Evolutionary conservation across 2,113 vertebrate genomes (phyloP).

Genomic region (Merops nubicus): DNA sequence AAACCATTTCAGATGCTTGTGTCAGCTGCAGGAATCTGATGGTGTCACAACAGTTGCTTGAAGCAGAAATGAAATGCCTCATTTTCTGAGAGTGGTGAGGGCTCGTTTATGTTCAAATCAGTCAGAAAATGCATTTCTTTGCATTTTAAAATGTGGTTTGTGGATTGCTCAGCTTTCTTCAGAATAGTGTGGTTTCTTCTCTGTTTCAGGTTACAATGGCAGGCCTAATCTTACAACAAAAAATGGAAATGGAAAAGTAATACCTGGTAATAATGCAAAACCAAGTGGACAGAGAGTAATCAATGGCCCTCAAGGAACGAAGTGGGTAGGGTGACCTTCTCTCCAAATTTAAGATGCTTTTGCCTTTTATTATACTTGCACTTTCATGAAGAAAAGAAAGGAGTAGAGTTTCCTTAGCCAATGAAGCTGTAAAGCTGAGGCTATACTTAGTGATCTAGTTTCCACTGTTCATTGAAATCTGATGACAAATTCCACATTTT

Average conservation of each 20-base stretch:
- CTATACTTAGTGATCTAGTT: background rate
- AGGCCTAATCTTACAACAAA: conserved; percentile 82
- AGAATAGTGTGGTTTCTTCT: background rate
- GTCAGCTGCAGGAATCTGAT: background rate
- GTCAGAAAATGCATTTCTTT: background rate
- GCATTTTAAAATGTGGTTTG: background rate
- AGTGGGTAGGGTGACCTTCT: conserved; percentile 90
- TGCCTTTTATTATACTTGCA: background rate
- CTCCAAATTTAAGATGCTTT: conserved; percentile 46
- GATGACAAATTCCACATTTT: background rate
- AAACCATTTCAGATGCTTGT: background rate
- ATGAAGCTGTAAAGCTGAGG: background rate
- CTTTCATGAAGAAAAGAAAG: background rate
- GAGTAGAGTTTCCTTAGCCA: background rate
- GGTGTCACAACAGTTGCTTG: background rate
- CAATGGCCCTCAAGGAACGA: conserved; percentile 92
- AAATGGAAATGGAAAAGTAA: conserved; percentile 79
- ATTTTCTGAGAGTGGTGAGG: background rate
- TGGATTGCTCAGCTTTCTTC: background rate
- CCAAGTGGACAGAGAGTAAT: conserved; percentile 86
- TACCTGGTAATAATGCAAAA: conserved; percentile 78
- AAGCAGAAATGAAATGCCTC: background rate
- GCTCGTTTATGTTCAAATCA: background rate
- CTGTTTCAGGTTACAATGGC: conserved; percentile 85
- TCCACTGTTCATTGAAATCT: background rate